Evolutionary conservation across 2,888 invertebrate genomes (phyloP).

Genomic region (Hirtodrosophila histrioides): DNA sequence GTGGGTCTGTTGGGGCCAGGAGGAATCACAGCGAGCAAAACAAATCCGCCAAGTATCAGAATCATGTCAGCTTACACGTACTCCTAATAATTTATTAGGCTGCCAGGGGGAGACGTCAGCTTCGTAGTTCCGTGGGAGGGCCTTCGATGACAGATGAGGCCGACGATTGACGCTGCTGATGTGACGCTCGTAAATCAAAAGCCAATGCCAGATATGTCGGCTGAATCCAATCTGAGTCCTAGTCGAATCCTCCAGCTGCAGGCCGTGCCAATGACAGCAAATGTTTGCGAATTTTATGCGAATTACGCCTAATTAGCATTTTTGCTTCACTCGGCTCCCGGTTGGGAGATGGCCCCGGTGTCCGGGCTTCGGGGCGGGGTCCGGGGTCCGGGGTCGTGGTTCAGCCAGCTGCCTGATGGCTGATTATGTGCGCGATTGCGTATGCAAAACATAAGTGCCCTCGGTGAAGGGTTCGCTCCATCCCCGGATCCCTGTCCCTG

Average conservation of each 20-base stretch:
- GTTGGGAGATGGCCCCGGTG: background rate
- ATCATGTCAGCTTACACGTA: conserved; percentile 62
- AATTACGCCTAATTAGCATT: conserved; percentile 81
- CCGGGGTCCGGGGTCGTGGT: background rate
- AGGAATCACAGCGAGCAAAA: conserved; percentile 36
- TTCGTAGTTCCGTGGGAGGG: too few relatives aligned
- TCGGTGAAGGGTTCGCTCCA: conserved; percentile 26
- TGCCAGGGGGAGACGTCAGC: conserved; percentile 2
- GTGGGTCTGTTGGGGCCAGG: conserved; percentile 2
- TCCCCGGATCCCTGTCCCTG: background rate
- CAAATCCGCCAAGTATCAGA: conserved; percentile 57
- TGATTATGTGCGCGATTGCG: conserved; percentile 77
- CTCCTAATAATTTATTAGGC: conserved; percentile 67
- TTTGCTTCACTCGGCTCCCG: conserved; percentile 33
- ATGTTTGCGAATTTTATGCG: conserved; percentile 81
- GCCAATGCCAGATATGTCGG: conserved; percentile 6
- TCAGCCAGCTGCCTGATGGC: conserved; percentile 12
- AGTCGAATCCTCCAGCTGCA: conserved; percentile 5
- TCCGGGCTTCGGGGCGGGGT: background rate
- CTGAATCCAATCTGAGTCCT: conserved; percentile 2
- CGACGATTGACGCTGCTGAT: conserved; percentile 38
- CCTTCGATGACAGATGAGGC: conserved; percentile 20
- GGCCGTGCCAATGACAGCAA: conserved; percentile 56
- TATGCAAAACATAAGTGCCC: conserved; percentile 76
- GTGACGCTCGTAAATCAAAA: conserved; percentile 73